Base-by-base conservation (phyloP, 2,888 invertebrate genomes). In the Pocota personata region DNA sequence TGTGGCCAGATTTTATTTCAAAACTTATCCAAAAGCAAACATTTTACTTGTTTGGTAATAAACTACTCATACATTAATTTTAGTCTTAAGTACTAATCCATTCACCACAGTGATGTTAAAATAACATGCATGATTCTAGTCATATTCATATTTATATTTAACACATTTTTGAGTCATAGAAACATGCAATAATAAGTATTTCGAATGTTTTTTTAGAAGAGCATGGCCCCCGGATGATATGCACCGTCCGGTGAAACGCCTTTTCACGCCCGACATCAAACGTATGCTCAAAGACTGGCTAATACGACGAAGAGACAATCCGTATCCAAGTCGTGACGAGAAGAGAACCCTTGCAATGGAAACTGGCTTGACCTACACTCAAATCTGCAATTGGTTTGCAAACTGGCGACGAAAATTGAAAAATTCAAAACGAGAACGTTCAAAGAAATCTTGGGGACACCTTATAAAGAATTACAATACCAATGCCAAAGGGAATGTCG, bases 341-440 rank as follows among this genome's bases (percentile, higher is more conserved):
- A 96, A 96, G 90, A 96, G 96, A 92, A 93, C 94, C 64, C 92
- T 96, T 77, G 95, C 96, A 1, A 92, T 94, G 21, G 95, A 96
- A 92, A 96, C 96, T 14, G 96, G 96, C 52, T 93, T 96, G 24
- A 96, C 96, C 19, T 96, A 96, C 89, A 95, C 96, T 89, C 96
- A 96, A 94, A 96, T 96, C 92, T 93, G 91, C 87, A 96, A 96
- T 91, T 96, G 96, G 96, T 96, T 96, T 90, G 96, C 96, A n/a
- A 96, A 96, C 89, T 96, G 96, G 96, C 93, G 96, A 80, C 93
- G 96, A 89, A 96, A 96, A 91, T 92, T 96, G 76, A 96, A 96
- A 92, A 96, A 96, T 90, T 95, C 95, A 0, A 95, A 95, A 87
- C 94, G 93, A 48, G 95, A 96, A 89, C 94, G 94, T 60, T 94